Evolutionary conservation across 2,797 vertebrate genomes (phyloP), one percentile per base, ranked within the genome.

Genomic region (Etheostoma nigrum): DNA sequence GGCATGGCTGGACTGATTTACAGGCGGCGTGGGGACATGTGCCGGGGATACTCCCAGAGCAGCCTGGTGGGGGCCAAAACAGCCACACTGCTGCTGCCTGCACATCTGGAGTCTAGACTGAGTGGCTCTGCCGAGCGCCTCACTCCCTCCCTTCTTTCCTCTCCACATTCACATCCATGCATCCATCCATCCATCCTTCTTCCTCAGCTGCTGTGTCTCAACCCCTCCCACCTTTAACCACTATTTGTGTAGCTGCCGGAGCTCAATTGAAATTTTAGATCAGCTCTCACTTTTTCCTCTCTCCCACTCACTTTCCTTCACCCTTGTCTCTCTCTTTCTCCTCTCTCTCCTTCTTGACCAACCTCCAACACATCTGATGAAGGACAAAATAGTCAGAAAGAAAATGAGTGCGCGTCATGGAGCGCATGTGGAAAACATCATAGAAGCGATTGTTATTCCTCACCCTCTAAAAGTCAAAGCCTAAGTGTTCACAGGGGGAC

Each of bases 61-160:
- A 92, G 93, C 91, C 83, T 90, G 88, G 93, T 92, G 91, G 92
- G 94, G 94, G 94, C 94, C 86, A 86, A 82, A 86, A 82, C 85
- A 90, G 91, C 91, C 91, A 90, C 90, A 89, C 83, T 81, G 85
- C 89, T 92, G 91, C 90, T 92, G 92, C 91, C 83, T 83, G 89
- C 92, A 95, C 95, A 95, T 95, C 95, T 95, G 95, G 95, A 95
- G 95, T 95, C 94, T 95, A 95, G 95, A 95, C 95, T 95, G 89
- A 92, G 91, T 91, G 95, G 92, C 94, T 95, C 94, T 94, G 89
- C 88, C 70, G 81, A 89, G 89, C 78, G 88, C 89, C 92, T 91
- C 86, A 1, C 83, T 91, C 90, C 83, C 90, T 86, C 85, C 85
- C 79, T 88, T 82, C 85, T 82, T 89, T 86, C 69, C 81, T 76